Evolutionary conservation across 2,113 vertebrate genomes (phyloP), one percentile per base, ranked within the genome.

Genomic region (Stegastes partitus): DNA sequence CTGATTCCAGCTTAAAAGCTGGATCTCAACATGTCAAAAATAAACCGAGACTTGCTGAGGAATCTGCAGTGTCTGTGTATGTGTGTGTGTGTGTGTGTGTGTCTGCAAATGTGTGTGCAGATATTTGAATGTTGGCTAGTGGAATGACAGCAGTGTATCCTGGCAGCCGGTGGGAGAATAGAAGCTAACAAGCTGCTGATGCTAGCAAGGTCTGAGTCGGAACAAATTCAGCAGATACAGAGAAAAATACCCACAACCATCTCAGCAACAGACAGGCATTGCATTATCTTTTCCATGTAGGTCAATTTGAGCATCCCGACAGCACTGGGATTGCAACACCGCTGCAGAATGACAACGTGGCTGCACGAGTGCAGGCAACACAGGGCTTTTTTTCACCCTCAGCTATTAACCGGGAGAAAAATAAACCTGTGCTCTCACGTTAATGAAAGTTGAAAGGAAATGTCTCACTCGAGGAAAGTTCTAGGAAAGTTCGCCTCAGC

Each of bases 141-240:
- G 37, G 51, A 71, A 75, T 88, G 85, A 91, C 80, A 80, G 79
- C 75, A 81, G 67, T 37, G 72, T 39, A 68, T 83, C 70, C 76
- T 84, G 85, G 83, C 81, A 82, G 80, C 74, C 59, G 18, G 75
- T 23, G 67, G 59, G 42, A 73, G 75, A 87, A 79, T 68, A 83
- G 85, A 86, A 79, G 81, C 85, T 90, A 89, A 93, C 83, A 87
- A 91, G 89, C 85, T 92, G 91, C 91, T 90, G 90, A 92, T 91
- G 86, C 84, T 84, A 85, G 85, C 79, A 62, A 78, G 89, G 83
- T 83, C 72, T 74, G 77, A 87, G 73, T 84, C 21, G 53, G 71
- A 88, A 84, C 80, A 84, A 78, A 88, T 90, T 87, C 88, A 82
- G 87, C 86, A 82, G 76, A 83, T 79, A 47, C 72, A 59, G 81